These are phyloP conservation scores for Trachemys scripta DNA, from an alignment of 2,113 vertebrate species.

Conservation along the genomic window DNA sequence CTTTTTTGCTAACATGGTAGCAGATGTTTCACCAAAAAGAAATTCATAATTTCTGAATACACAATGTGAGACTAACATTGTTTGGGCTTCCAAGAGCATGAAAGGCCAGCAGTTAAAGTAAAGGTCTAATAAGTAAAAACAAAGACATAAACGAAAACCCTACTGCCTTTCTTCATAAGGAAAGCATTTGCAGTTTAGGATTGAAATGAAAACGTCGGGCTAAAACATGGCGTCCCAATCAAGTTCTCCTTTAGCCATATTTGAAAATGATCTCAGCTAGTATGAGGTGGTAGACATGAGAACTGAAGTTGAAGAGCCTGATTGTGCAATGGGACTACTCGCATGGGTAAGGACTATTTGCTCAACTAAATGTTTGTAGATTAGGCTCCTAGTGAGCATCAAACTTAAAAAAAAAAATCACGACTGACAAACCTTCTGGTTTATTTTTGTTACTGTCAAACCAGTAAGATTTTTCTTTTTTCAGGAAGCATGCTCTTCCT, in stretches of 20 bases:
- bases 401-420: not conserved
- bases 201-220: not conserved
- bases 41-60: not conserved
- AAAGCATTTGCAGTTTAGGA: not conserved
- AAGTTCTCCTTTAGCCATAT: not conserved
- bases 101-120: not conserved
- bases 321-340: not conserved
- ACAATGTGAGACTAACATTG: conserved; percentile 13
- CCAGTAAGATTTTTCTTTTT: not conserved
- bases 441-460: not conserved
- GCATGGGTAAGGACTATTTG: not conserved
- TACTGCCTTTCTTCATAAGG: not conserved
- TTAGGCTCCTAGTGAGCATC: not conserved
- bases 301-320: not conserved
- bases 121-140: not conserved
- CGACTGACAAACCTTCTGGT: not conserved
- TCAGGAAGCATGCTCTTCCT: not conserved
- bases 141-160: not conserved
- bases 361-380: not conserved
- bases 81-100: not conserved
- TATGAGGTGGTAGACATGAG: not conserved
- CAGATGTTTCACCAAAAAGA: not conserved
- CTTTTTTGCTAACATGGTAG: conserved; percentile 35
- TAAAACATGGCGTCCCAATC: not conserved
- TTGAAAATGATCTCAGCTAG: not conserved